Conservation (phyloP, 2,888 invertebrate species). For the Agonopterix alstromeriana region DNA sequence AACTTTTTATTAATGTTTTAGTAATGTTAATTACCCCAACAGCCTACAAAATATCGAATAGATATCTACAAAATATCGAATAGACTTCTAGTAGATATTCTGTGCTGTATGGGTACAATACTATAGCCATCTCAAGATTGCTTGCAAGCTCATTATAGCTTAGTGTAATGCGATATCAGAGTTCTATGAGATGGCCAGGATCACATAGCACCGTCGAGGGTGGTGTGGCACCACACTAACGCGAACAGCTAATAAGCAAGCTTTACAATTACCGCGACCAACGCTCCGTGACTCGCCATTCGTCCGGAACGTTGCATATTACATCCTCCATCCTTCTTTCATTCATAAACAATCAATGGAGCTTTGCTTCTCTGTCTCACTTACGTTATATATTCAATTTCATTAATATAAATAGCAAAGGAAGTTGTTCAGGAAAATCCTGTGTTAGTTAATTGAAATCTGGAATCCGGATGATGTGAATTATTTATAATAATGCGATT, state of each 20-base stretch:
- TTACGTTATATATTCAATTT: not conserved
- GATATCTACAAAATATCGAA: too few species aligned
- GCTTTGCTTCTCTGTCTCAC: not conserved
- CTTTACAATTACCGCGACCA: constrained; percentile 29
- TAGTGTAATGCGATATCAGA: too few species aligned
- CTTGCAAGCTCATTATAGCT: too few species aligned
- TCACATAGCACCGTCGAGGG: constrained; percentile 8
- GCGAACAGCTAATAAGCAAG: constrained; percentile 10
- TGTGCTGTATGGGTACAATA: too few species aligned
- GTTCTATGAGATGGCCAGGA: not conserved
- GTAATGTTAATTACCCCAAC: too few species aligned
- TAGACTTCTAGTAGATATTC: too few species aligned
- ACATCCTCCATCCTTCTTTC: constrained; percentile 3
- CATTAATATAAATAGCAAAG: not conserved
- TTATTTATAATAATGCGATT: too few species aligned
- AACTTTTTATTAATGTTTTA: too few species aligned
- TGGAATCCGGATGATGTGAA: too few species aligned
- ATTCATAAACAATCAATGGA: constrained; percentile 1
- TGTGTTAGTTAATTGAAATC: not conserved
- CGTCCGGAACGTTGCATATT: constrained; percentile 20
- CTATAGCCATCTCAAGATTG: too few species aligned
- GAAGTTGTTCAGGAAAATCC: constrained; percentile 8
- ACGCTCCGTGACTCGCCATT: constrained; percentile 25
- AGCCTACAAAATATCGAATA: too few species aligned
- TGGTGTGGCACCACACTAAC: constrained; percentile 7